Evolutionary conservation across 2,888 invertebrate genomes (phyloP).

Genomic region (Ariolimax columbianus): DNA sequence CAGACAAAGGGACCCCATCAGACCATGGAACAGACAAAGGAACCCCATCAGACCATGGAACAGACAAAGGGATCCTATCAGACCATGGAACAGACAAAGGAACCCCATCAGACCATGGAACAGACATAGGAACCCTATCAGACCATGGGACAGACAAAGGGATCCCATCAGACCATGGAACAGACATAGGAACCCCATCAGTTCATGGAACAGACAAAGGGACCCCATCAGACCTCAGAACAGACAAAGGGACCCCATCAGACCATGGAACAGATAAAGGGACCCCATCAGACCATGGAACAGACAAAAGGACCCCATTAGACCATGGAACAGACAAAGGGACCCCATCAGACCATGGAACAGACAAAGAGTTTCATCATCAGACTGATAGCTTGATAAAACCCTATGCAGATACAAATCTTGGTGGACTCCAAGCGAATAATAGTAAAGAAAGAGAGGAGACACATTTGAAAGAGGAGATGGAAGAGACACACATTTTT

Average conservation of each 20-base stretch:
- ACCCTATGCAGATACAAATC: not conserved
- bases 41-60: too few relatives aligned
- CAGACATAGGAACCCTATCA: too few relatives aligned
- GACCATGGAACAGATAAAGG: not conserved
- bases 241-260: not conserved
- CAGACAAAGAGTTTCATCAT: not conserved
- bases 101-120: too few relatives aligned
- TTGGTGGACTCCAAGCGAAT: not conserved
- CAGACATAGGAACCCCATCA: not conserved
- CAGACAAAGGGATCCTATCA: too few relatives aligned
- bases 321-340: not conserved
- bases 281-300: not conserved
- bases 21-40: too few relatives aligned
- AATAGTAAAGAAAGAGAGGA: not conserved
- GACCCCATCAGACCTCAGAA: not conserved
- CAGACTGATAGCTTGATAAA: not conserved
- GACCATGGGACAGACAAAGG: not conserved
- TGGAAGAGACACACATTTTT: slow-evolving; percentile 53
- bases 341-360: not conserved
- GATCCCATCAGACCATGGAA: not conserved
- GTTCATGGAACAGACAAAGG: not conserved
- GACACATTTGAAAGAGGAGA: not conserved
- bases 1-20: too few relatives aligned
- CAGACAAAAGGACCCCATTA: not conserved
- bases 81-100: too few relatives aligned